Percentiles rank a stretch among this genome's conserved stretches.
phyloP scores from a whole-genome alignment of 2,797 vertebrate species.

The Poecilia velifera region DNA sequence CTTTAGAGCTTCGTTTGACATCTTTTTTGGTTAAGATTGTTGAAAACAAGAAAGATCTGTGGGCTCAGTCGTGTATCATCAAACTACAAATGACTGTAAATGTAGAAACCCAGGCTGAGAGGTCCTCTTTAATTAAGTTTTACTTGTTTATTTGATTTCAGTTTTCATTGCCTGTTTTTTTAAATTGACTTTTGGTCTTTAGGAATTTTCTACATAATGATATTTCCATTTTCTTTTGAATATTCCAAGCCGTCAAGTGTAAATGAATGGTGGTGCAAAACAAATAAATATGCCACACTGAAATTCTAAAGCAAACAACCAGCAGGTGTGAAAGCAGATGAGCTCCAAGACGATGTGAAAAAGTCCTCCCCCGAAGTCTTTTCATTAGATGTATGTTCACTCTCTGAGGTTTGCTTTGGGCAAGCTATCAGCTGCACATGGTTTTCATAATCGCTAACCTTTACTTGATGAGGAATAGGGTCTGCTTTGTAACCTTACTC shows the following conservation, averaged over 20 bases:
- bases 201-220: not conserved
- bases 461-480: slow-evolving; percentile 43
- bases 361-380: not conserved
- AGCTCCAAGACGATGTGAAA: slow-evolving; percentile 15
- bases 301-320: slow-evolving; percentile 17
- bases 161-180: not conserved
- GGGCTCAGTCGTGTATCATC: not conserved
- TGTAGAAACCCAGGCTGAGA: not conserved
- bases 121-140: not conserved
- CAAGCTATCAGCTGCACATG: slow-evolving; percentile 48
- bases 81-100: not conserved
- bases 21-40: not conserved
- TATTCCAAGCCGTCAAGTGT: not conserved
- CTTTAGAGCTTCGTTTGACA: not conserved
- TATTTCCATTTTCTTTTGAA: not conserved
- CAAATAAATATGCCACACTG: not conserved
- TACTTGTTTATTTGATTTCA: not conserved
- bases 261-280: not conserved
- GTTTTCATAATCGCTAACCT: slow-evolving; percentile 42
- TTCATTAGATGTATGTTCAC: slow-evolving; percentile 41
- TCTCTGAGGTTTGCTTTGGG: slow-evolving; percentile 29
- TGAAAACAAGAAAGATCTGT: not conserved
- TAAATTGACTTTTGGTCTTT: not conserved
- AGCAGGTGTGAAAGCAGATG: slow-evolving; percentile 42
- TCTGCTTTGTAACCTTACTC: slow-evolving; percentile 44